These are phyloP conservation scores for Troides oblongomaculatus DNA, from an alignment of 2,888 invertebrate species.

Conservation along the genomic window DNA sequence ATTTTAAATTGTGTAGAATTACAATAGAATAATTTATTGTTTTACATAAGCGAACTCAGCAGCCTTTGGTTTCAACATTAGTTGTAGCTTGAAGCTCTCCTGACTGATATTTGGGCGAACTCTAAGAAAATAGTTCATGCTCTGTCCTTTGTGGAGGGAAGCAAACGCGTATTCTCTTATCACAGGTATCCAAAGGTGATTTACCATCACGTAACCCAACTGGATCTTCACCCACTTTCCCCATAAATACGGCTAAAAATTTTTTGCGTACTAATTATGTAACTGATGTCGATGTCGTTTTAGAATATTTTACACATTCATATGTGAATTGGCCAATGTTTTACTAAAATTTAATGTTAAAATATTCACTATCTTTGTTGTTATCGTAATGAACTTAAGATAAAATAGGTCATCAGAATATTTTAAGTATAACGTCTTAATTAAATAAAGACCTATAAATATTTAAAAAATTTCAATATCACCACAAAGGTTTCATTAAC, in stretches of 20 bases:
- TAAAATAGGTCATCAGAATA: too few relatives aligned
- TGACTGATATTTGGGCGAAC: background rate
- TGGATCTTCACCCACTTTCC: background rate
- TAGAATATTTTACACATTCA: background rate
- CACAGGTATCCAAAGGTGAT: background rate
- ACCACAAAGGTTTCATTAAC: too few relatives aligned
- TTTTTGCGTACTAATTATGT: background rate
- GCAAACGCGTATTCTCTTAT: background rate
- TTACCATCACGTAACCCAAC: too few relatives aligned
- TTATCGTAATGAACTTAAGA: too few relatives aligned
- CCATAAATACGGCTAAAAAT: background rate
- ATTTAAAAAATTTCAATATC: too few relatives aligned
- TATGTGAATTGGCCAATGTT: background rate
- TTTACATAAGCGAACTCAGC: too few relatives aligned
- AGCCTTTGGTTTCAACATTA: background rate
- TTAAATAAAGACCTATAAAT: too few relatives aligned
- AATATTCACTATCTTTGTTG: background rate
- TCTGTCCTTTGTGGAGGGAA: background rate
- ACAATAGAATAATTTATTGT: too few relatives aligned
- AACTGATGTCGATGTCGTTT: background rate
- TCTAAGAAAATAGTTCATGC: background rate
- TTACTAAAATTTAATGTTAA: background rate
- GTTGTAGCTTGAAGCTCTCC: background rate
- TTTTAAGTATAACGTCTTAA: too few relatives aligned
- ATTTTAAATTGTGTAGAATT: background rate